Percentiles rank a stretch among this genome's conserved stretches.
These are phyloP conservation scores for Pycnonotus jocosus DNA, from an alignment of 2,113 vertebrate species.

Conservation along the genomic window DNA sequence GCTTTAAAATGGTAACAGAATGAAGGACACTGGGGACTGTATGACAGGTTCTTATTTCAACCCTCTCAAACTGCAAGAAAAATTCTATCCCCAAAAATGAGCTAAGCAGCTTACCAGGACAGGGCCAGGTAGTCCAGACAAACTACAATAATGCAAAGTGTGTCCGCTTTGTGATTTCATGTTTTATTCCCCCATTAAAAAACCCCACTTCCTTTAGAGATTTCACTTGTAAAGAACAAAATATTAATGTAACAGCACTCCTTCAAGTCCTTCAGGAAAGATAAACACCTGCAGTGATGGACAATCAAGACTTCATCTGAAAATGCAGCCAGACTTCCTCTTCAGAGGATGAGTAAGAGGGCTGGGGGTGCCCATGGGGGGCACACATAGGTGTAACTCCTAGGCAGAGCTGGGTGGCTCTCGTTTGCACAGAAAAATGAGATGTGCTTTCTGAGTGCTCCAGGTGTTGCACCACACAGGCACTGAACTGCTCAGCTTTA, in stretches of 20 bases:
- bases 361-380: background rate
- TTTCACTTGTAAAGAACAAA: background rate
- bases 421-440: background rate
- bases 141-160: background rate
- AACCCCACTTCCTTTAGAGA: background rate
- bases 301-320: background rate
- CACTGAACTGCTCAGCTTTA: background rate
- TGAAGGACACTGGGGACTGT: background rate
- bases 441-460: background rate
- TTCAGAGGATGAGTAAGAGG: background rate
- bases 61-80: background rate
- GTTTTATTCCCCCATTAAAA: background rate
- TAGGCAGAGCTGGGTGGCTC: rapidly evolving
- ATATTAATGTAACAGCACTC: background rate
- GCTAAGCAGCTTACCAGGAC: background rate
- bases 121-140: background rate
- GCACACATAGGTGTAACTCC: rapidly evolving
- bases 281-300: background rate
- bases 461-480: background rate
- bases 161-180: background rate
- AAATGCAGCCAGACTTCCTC: background rate
- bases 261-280: background rate
- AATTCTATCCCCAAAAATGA: background rate
- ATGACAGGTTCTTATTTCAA: background rate
- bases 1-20: background rate